Evolutionary conservation across 2,113 vertebrate species (phyloP), one percentile per base, ranked within the genome.

Genomic region (Diphyllodes magnificus): DNA sequence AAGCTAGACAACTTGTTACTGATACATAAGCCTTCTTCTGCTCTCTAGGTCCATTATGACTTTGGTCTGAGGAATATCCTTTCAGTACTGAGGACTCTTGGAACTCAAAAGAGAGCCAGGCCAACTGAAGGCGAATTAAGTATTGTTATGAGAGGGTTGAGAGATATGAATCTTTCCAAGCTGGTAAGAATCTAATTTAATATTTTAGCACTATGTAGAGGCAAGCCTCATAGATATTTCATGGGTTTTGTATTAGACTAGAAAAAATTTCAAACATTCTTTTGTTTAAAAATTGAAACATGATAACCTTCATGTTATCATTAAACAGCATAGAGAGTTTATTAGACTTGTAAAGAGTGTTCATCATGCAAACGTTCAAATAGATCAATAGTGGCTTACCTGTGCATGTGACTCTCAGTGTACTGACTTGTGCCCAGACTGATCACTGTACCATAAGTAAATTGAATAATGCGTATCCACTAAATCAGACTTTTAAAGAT

Each of bases 91-190:
- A 97, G 98, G 57, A 98, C 98, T 56, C 97, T 98, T 33, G 98
- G 98, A 76, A 28, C 97, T 91, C 98, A 98, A n/a, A 98, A 98
- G 83, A 98, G 98, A 91, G 97, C 97, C 66, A 97, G 98, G 75
- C 98, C 97, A 27, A 90, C 96, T 91, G 98, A 98, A 23, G 95
- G 96, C 4, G 98, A 98, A 96, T 35, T 97, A 68, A 98, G 98
- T 88, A 98, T 96, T 20, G 98, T 98, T 82, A 98, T 98, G 98
- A 97, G 98, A 96, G 98, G 97, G 7, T 80, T 98, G 24, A 97
- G 98, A 92, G 98, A 98, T 75, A 98, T 98, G 98, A 98, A 98
- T 91, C 98, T 98, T 82, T 98, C 98, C 50, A 98, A 98, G 86
- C 33, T 98, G 97, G 98, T 98, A 90, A 97, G 95, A 63, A 92